Conservation (phyloP, 2,888 invertebrate species). For the Osmoderma eremita region DNA sequence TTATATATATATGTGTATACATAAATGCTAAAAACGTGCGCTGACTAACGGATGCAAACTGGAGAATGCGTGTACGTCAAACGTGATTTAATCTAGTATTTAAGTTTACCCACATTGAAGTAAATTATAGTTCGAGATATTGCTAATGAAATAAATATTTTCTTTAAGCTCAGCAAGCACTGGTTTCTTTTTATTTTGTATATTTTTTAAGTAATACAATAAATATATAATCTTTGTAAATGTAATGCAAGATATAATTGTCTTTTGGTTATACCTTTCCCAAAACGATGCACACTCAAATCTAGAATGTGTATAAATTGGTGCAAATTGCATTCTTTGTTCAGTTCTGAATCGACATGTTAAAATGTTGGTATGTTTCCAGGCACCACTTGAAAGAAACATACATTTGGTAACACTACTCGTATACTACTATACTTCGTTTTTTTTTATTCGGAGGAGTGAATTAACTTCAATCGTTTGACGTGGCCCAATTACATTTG, state of each 20-base stretch:
- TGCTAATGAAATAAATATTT: slow-evolving; percentile 41
- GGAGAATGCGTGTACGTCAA: slow-evolving; percentile 30
- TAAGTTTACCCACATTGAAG: slow-evolving; percentile 38
- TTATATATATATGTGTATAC: not conserved
- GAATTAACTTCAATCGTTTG: too few relatives aligned
- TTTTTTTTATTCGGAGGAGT: too few relatives aligned
- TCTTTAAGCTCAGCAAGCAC: slow-evolving; percentile 34
- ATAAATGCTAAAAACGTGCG: slow-evolving; percentile 11
- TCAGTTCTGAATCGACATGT: too few relatives aligned
- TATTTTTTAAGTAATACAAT: slow-evolving; percentile 14
- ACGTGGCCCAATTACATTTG: too few relatives aligned
- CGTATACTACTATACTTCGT: too few relatives aligned
- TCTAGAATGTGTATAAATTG: too few relatives aligned
- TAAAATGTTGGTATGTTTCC: too few relatives aligned
- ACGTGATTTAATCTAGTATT: slow-evolving; percentile 39
- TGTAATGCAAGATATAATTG: slow-evolving; percentile 7
- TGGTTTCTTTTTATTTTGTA: slow-evolving; percentile 23
- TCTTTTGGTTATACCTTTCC: too few relatives aligned
- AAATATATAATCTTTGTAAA: slow-evolving; percentile 18
- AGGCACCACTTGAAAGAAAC: too few relatives aligned
- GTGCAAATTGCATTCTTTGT: too few relatives aligned
- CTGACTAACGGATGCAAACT: slow-evolving; percentile 14
- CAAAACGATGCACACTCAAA: too few relatives aligned
- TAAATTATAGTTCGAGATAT: slow-evolving; percentile 41
- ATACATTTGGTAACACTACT: too few relatives aligned